Conservation (phyloP, 1,140 invertebrate species). For the Cyclargus thomasi region DNA sequence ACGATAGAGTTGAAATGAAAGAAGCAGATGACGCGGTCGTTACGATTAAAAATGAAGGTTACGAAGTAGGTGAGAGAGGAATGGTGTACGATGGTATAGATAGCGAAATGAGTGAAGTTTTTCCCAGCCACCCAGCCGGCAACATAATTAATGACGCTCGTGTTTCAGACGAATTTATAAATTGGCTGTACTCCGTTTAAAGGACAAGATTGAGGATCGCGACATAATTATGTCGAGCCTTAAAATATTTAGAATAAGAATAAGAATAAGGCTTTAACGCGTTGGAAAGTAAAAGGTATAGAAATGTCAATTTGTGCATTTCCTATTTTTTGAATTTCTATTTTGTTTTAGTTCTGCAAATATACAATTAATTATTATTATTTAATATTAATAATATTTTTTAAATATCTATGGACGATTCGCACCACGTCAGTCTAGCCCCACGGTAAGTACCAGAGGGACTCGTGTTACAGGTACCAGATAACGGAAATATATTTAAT, state of each 20-base stretch:
- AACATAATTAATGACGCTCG: constrained; percentile 74
- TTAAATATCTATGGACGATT: too few relatives aligned
- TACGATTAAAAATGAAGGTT: constrained; percentile 18
- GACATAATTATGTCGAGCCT: constrained; percentile 40
- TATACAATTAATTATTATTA: too few relatives aligned
- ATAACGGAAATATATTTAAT: too few relatives aligned
- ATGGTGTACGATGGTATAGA: constrained; percentile 57
- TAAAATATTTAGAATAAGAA: background rate
- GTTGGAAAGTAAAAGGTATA: too few relatives aligned
- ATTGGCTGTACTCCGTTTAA: constrained; percentile 63
- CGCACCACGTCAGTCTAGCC: too few relatives aligned
- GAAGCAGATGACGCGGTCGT: background rate
- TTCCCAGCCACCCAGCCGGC: constrained; percentile 72
- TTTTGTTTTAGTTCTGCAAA: too few relatives aligned
- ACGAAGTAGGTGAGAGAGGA: constrained; percentile 42
- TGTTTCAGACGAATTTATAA: constrained; percentile 71
- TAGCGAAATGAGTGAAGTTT: constrained; percentile 69
- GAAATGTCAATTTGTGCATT: too few relatives aligned
- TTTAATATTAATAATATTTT: too few relatives aligned
- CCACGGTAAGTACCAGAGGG: too few relatives aligned
- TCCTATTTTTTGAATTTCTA: too few relatives aligned
- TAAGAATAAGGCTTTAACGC: background rate
- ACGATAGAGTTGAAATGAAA: constrained; percentile 25
- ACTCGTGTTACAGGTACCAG: too few relatives aligned
- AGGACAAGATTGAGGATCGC: constrained; percentile 43